These are phyloP conservation scores for Andrena haemorrhoa DNA, from an alignment of 2,888 invertebrate species.

Conservation along the genomic window DNA sequence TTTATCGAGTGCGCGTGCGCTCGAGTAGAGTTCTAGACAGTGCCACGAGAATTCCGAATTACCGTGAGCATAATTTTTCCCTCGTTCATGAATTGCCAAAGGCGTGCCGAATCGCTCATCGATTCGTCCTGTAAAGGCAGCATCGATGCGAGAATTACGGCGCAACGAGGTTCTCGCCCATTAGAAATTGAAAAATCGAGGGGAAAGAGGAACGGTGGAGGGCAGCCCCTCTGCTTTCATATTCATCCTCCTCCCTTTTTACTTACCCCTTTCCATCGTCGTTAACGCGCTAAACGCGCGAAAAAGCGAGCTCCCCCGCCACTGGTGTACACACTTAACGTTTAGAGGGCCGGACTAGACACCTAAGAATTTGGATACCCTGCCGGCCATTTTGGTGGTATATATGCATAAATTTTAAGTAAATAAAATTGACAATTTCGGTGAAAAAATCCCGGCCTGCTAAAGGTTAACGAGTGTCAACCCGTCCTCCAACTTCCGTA, in stretches of 20 bases:
- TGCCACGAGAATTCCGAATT: no score
- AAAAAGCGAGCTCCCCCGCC: slow-evolving; percentile 17
- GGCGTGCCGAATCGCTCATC: slow-evolving; percentile 15
- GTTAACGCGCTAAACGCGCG: slow-evolving; percentile 33
- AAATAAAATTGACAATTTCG: no score
- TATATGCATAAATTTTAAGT: no score
- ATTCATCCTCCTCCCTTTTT: slow-evolving; percentile 22
- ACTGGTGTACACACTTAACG: neutral
- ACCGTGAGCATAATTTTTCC: neutral
- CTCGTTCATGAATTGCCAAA: slow-evolving; percentile 11
- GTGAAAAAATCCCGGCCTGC: no score
- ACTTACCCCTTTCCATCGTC: slow-evolving; percentile 16
- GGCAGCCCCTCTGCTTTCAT: neutral
- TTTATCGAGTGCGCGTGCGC: neutral
- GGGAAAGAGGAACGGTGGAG: neutral
- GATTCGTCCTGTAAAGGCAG: slow-evolving; percentile 11
- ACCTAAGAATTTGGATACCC: no score
- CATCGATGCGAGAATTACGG: slow-evolving; percentile 16
- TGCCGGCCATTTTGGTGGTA: no score
- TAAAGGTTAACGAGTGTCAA: slow-evolving; percentile 19
- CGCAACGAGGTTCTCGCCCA: slow-evolving; percentile 22
- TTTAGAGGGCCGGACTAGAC: no score
- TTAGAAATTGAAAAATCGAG: slow-evolving; percentile 48
- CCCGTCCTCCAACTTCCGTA: slow-evolving; percentile 19
- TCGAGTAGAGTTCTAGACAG: no score